A percentile compares a stretch with the other conserved stretches of the same genome.
These are phyloP conservation scores for Drosophila fungiperda DNA, from an alignment of 2,888 invertebrate species.

Conservation along the genomic window DNA sequence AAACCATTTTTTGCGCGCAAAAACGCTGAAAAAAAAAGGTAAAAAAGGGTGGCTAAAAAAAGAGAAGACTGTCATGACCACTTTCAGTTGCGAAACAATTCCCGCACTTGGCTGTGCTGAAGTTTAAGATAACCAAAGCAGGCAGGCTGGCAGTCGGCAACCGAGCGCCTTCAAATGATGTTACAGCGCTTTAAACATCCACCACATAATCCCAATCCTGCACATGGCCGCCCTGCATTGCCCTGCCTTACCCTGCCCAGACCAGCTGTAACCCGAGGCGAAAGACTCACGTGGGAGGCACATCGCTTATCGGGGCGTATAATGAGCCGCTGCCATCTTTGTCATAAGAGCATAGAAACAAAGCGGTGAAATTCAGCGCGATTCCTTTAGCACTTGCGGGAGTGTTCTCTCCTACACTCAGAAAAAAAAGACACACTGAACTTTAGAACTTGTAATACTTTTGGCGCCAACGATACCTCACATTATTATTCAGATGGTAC, in stretches of 20 bases:
- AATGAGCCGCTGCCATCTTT: conserved; percentile 80
- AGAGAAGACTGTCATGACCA: conserved; percentile 43
- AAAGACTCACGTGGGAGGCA: conserved; percentile 77
- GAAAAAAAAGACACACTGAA: neutral
- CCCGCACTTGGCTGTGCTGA: conserved; percentile 13
- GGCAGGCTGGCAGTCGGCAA: conserved; percentile 3
- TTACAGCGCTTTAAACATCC: conserved; percentile 45
- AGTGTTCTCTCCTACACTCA: conserved; percentile 21
- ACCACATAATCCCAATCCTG: conserved; percentile 25
- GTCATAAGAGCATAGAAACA: conserved; percentile 69
- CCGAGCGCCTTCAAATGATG: conserved; percentile 42
- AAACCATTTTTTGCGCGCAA: conserved; percentile 23
- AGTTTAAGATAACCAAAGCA: conserved; percentile 37
- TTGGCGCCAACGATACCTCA: neutral
- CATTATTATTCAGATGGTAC: neutral
- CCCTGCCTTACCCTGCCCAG: neutral
- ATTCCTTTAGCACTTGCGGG: conserved; percentile 67
- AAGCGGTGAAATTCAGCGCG: conserved; percentile 80
- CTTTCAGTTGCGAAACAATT: conserved; percentile 37
- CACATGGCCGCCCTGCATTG: conserved; percentile 23
- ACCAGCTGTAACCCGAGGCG: conserved; percentile 66
- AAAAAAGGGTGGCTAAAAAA: conserved; percentile 63
- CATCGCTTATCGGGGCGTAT: conserved; percentile 78
- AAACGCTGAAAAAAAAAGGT: conserved; percentile 21
- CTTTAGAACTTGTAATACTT: neutral